phyloP scores from a whole-genome alignment of 2,797 vertebrate species.

The Chelon auratus region DNA sequence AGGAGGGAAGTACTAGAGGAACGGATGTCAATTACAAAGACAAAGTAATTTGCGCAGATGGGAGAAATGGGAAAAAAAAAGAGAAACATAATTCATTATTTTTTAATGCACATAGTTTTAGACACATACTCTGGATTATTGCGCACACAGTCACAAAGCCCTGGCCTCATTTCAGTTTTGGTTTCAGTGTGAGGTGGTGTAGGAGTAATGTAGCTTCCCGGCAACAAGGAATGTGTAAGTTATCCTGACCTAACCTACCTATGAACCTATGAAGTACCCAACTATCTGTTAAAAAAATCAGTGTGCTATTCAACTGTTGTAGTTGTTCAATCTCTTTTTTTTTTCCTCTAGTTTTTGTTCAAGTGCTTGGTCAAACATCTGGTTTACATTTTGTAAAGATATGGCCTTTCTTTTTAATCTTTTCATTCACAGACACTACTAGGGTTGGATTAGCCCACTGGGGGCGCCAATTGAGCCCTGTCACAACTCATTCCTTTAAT shows the following conservation, averaged over 20 bases:
- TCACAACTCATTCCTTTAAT: neutral
- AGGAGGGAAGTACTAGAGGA: constrained; percentile 58
- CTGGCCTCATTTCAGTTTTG: constrained; percentile 61
- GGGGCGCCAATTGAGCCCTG: neutral
- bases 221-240: constrained; percentile 1
- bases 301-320: neutral
- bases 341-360: neutral
- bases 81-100: constrained; percentile 69
- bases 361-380: neutral
- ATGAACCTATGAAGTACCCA: too few relatives aligned
- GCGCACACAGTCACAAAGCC: constrained; percentile 24
- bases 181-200: constrained; percentile 32
- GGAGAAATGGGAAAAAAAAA: constrained; percentile 35
- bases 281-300: neutral
- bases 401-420: neutral
- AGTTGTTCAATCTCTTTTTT: neutral
- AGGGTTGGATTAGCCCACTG: neutral
- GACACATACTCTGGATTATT: constrained; percentile 33
- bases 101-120: constrained; percentile 64
- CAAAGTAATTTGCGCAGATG: constrained; percentile 74
- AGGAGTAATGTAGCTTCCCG: constrained; percentile 21
- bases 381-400: neutral
- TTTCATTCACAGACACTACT: neutral
- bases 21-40: constrained; percentile 83
- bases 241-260: neutral